These are phyloP conservation scores for Stenurella melanura DNA, from an alignment of 2,888 invertebrate genomes.

Conservation along the genomic window DNA sequence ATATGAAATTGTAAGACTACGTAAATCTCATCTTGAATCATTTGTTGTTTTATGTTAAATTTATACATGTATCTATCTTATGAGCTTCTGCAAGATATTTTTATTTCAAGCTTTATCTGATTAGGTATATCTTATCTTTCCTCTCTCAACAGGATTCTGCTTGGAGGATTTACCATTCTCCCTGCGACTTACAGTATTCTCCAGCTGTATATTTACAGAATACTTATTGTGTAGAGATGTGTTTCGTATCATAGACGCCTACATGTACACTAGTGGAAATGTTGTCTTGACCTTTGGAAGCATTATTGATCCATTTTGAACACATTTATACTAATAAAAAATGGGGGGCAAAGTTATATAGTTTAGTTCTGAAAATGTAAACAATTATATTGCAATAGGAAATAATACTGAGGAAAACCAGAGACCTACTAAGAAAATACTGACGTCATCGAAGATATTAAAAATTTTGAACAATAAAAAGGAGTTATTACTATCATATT, in stretches of 20 bases:
- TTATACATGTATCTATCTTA: not conserved
- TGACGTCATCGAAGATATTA: too few species aligned
- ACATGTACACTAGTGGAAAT: not conserved
- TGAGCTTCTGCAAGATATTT: not conserved
- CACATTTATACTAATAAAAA: too few species aligned
- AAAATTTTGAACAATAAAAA: too few species aligned
- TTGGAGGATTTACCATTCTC: not conserved
- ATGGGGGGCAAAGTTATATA: too few species aligned
- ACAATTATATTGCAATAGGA: too few species aligned
- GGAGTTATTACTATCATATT: too few species aligned
- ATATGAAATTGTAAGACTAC: too few species aligned
- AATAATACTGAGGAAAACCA: too few species aligned
- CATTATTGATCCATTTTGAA: not conserved
- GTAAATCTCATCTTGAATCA: too few species aligned
- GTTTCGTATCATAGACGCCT: not conserved
- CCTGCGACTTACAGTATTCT: not conserved
- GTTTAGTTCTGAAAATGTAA: too few species aligned
- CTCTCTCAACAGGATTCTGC: not conserved
- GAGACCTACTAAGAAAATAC: too few species aligned
- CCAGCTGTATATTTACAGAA: not conserved
- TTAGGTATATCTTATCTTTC: not conserved
- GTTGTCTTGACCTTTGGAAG: not conserved
- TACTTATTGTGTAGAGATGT: not conserved
- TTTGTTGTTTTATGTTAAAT: not conserved
- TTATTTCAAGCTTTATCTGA: not conserved